A percentile compares a stretch with the other conserved stretches of the same genome.
Conservation (phyloP, 2,113 vertebrate species). For the Cochlearius cochlearius region DNA sequence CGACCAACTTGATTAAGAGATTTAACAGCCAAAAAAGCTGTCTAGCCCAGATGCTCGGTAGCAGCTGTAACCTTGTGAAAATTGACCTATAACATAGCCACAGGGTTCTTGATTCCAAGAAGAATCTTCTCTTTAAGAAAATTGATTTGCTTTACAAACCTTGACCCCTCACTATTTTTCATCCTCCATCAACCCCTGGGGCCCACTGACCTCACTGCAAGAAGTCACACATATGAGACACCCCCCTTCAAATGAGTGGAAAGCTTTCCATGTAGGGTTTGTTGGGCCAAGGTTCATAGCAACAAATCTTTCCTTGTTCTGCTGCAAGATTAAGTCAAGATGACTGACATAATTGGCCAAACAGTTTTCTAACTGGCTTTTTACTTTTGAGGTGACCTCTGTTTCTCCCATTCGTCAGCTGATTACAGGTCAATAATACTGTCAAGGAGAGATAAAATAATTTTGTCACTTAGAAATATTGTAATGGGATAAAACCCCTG, state of each 20-base stretch:
- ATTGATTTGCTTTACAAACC: slow-evolving; percentile 64
- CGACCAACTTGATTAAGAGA: not conserved
- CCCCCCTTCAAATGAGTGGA: not conserved
- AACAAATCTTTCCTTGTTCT: slow-evolving; percentile 59
- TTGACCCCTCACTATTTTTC: slow-evolving; percentile 59
- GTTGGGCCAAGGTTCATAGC: slow-evolving; percentile 45
- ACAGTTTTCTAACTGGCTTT: slow-evolving; percentile 57
- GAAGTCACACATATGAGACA: not conserved
- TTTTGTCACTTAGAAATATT: slow-evolving; percentile 68
- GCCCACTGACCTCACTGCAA: slow-evolving; percentile 51
- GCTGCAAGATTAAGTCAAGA: slow-evolving; percentile 50
- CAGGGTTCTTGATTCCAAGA: slow-evolving; percentile 62
- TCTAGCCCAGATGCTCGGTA: slow-evolving; percentile 20
- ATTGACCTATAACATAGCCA: slow-evolving; percentile 65
- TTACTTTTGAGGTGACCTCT: slow-evolving; percentile 57
- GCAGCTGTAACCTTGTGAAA: slow-evolving; percentile 67
- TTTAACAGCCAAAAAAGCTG: slow-evolving; percentile 21
- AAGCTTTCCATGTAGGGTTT: slow-evolving; percentile 31
- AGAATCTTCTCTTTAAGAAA: slow-evolving; percentile 61
- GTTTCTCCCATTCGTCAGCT: slow-evolving; percentile 37
- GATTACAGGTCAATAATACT: slow-evolving; percentile 64
- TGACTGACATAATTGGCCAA: slow-evolving; percentile 64
- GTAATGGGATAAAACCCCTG: slow-evolving; percentile 46
- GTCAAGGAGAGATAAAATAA: slow-evolving; percentile 59
- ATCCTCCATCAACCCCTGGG: slow-evolving; percentile 46